These are phyloP conservation scores for Xestia ashworthii DNA, from an alignment of 2,888 invertebrate species.

Conservation along the genomic window DNA sequence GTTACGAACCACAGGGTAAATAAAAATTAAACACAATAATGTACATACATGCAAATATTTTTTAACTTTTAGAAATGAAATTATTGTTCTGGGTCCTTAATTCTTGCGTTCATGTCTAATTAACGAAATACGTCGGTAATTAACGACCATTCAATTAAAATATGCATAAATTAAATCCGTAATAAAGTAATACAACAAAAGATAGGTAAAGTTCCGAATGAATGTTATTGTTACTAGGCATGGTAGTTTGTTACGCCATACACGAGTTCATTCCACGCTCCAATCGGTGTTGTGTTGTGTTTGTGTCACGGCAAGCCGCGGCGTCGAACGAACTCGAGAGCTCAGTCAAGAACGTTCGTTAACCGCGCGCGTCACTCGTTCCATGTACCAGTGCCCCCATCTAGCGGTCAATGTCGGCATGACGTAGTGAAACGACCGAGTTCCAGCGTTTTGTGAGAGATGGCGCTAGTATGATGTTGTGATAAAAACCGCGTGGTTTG, in stretches of 20 bases:
- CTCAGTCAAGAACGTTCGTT: constrained; percentile 90
- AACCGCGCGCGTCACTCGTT: constrained; percentile 85
- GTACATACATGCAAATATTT: neutral
- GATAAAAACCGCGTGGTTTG: constrained; percentile 24
- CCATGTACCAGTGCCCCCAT: constrained; percentile 85
- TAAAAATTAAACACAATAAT: neutral
- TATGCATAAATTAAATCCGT: constrained; percentile 1
- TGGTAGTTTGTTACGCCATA: constrained; percentile 64
- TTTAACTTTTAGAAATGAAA: neutral
- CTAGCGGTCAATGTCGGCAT: constrained; percentile 90
- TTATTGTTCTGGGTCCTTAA: neutral
- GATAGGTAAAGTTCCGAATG: constrained; percentile 24
- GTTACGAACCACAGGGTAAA: neutral
- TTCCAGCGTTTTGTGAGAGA: constrained; percentile 76
- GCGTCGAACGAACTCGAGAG: constrained; percentile 85
- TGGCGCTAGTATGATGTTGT: constrained; percentile 77
- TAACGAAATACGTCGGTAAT: constrained; percentile 1
- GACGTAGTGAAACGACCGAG: constrained; percentile 75
- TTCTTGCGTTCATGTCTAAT: neutral
- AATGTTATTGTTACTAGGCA: constrained; percentile 53
- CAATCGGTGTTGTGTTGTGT: constrained; percentile 74
- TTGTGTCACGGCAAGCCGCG: constrained; percentile 76
- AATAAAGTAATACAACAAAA: constrained; percentile 15
- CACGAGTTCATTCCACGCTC: constrained; percentile 71
- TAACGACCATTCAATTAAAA: neutral